Conservation (phyloP, 2,888 invertebrate species). For the Drosophila cognata region DNA sequence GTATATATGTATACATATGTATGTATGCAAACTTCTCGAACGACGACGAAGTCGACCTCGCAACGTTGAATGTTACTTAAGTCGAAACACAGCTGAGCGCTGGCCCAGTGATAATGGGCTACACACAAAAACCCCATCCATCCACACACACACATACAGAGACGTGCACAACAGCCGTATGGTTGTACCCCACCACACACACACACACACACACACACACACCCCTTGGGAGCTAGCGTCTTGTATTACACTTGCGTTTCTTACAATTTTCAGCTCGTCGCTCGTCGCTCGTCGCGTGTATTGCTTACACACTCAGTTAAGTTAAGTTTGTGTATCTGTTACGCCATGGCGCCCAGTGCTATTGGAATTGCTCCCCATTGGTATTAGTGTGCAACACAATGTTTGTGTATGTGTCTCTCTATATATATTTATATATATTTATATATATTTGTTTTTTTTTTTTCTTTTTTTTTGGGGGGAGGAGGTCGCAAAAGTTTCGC, state of each 20-base stretch:
- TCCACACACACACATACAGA: slow-evolving; percentile 7
- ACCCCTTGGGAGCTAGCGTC: slow-evolving; percentile 7
- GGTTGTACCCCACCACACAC: background rate
- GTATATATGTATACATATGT: slow-evolving; percentile 1
- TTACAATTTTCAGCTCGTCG: slow-evolving; percentile 63
- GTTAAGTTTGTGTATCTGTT: slow-evolving; percentile 77
- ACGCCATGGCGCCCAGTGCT: slow-evolving; percentile 59
- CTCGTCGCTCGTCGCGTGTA: slow-evolving; percentile 57
- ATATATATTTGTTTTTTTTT: slow-evolving; percentile 1
- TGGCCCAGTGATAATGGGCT: slow-evolving; percentile 66
- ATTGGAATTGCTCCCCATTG: slow-evolving; percentile 62
- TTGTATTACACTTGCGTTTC: slow-evolving; percentile 65
- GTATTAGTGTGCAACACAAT: slow-evolving; percentile 29
- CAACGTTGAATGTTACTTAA: slow-evolving; percentile 74
- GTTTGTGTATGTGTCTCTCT: slow-evolving; percentile 10
- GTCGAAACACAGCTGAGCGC: slow-evolving; percentile 72
- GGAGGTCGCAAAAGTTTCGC: slow-evolving; percentile 43
- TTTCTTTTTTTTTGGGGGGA: slow-evolving; percentile 10
- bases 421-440: background rate
- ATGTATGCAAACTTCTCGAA: slow-evolving; percentile 42
- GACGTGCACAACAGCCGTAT: no score
- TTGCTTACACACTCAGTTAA: slow-evolving; percentile 78
- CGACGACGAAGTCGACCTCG: slow-evolving; percentile 40
- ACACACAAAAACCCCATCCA: slow-evolving; percentile 15
- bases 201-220: background rate